Evolutionary conservation across 2,888 invertebrate species (phyloP), one percentile per base, ranked within the genome.

Genomic region (Halictus ligatus): DNA sequence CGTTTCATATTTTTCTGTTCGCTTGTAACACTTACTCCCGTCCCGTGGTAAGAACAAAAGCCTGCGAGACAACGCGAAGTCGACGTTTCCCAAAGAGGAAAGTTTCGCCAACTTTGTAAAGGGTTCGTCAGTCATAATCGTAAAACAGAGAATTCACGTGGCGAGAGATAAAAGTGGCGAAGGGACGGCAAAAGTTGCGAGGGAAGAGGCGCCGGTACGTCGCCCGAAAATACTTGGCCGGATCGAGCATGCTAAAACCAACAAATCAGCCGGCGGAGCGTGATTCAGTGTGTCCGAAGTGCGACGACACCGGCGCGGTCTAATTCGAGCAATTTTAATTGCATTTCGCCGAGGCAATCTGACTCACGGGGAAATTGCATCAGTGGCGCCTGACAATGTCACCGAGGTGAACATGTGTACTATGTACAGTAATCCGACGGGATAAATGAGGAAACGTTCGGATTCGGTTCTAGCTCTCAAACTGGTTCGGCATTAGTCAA

Each of bases 301-400:
- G 77, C 86, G 85, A 79, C 82, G 86, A 86, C 86, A 40, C 82
- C 74, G 40, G 35, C 54, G 5, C 8, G 46, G 79, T 82, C 86
- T 86, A 85, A 86, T 86, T 86, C 82, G 81, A 86, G 87, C 72
- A 73, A 87, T 87, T 87, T 80, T 80, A 58, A 87, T 87, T 81
- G 83, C 79, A 83, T 72, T 75, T 82, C 74, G 35, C 46, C 71
- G 64, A 15, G 58, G 64, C 78, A 18, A 64, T 67, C 83, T 71
- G 85, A 87, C 79, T 85, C 86, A 85, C 75, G 43, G 86, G 82
- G 74, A 87, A 83, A 80, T 75, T 78, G 71, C 64, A 79, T 50
- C 50, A 40, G 35, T 40, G 69, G 40, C 69, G 69, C 35, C 40
- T 21, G 69, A 69, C 40, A 69, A 69, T 69, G 69, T 40, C 69